A percentile compares a stretch with the other conserved stretches of the same genome.
Conservation (phyloP, 2,797 vertebrate genomes). For the Dromococcyx pavoninus region DNA sequence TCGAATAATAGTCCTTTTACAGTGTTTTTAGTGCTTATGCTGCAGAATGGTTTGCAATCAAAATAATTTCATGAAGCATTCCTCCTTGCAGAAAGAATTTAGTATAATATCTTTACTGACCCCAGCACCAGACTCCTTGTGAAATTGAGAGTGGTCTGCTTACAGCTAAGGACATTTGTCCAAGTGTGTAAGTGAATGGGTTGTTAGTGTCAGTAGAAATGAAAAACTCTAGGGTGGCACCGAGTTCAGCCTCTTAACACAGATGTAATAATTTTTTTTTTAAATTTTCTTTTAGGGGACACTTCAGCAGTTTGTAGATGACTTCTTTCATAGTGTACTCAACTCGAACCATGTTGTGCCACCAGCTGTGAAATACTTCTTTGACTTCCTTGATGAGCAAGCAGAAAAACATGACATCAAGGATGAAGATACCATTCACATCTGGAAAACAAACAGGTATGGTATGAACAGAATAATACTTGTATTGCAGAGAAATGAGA, state of each 20-base stretch:
- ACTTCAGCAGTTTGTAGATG: conserved; percentile 97
- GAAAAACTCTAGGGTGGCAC: background rate
- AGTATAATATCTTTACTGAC: background rate
- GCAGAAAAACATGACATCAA: conserved; percentile 92
- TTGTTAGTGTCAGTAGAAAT: background rate
- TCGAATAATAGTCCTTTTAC: background rate
- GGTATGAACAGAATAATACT: background rate
- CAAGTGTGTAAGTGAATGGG: background rate
- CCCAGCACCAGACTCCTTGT: background rate
- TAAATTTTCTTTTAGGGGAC: conserved; percentile 83
- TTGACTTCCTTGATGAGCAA: conserved; percentile 98
- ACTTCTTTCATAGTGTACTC: conserved; percentile 95
- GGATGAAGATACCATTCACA: conserved; percentile 97
- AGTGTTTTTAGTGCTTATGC: background rate
- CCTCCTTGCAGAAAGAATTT: background rate
- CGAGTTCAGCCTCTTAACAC: background rate
- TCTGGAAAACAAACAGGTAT: conserved; percentile 99
- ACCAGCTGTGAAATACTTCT: conserved; percentile 97
- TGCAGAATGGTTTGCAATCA: background rate
- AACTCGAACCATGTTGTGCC: conserved; percentile 90
- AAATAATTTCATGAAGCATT: background rate
- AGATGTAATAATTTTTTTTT: background rate
- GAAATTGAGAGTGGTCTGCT: background rate
- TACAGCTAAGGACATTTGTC: background rate
- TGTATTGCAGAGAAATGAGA: background rate